These are phyloP conservation scores for Erpornis zantholeuca DNA, from an alignment of 2,113 vertebrate genomes.

Conservation along the genomic window DNA sequence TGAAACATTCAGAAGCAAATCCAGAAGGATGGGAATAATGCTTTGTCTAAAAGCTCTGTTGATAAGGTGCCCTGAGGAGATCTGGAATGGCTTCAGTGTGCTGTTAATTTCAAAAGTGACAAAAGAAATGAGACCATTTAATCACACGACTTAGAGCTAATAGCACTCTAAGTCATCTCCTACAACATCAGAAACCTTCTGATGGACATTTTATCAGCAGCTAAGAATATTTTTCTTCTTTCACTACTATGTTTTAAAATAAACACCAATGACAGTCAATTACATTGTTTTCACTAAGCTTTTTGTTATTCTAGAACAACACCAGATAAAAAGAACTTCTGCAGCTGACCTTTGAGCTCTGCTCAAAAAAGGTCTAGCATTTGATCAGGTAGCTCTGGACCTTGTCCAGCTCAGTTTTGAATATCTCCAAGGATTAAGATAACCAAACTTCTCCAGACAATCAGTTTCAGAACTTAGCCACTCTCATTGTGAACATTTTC, in stretches of 20 bases:
- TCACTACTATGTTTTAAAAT: not conserved
- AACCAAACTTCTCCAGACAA: not conserved
- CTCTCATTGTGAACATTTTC: not conserved
- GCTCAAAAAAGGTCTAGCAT: not conserved
- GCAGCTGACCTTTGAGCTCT: not conserved
- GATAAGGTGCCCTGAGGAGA: not conserved
- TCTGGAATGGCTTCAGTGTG: not conserved
- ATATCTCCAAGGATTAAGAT: not conserved
- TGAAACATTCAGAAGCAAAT: not conserved
- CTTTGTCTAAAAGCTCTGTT: not conserved
- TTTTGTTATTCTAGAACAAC: not conserved
- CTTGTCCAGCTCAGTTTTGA: not conserved
- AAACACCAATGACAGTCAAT: not conserved
- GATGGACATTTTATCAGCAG: not conserved
- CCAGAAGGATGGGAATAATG: not conserved
- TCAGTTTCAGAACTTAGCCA: not conserved
- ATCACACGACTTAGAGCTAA: not conserved
- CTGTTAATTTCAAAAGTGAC: not conserved
- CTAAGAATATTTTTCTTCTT: not conserved
- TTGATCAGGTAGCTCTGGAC: not conserved
- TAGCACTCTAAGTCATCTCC: not conserved
- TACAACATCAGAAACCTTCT: not conserved
- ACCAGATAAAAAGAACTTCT: not conserved
- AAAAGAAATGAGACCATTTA: not conserved
- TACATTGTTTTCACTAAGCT: not conserved